Percentiles rank a stretch among this genome's conserved stretches.
Conservation (phyloP, 2,113 vertebrate genomes). For the Peromyscus californicus region DNA sequence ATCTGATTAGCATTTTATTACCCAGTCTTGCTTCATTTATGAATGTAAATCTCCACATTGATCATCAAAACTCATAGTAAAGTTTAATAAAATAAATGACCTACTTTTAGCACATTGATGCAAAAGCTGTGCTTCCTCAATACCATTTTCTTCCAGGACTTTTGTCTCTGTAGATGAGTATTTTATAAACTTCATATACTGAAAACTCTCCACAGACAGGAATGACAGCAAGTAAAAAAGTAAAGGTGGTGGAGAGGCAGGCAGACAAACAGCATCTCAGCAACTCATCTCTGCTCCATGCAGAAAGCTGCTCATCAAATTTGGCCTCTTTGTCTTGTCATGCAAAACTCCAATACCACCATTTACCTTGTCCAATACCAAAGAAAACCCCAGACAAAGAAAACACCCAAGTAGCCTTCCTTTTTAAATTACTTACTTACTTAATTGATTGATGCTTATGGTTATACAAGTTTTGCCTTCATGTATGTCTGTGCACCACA, state of each 20-base stretch:
- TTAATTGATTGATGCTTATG: not conserved
- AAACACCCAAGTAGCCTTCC: conserved; percentile 48
- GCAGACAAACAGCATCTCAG: conserved; percentile 78
- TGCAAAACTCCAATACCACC: conserved; percentile 59
- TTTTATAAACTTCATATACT: conserved; percentile 77
- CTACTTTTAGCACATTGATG: conserved; percentile 42
- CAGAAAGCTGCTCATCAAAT: conserved; percentile 76
- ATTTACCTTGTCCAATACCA: conserved; percentile 46
- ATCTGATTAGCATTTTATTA: conserved; percentile 41
- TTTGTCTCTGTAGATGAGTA: conserved; percentile 68
- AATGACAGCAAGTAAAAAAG: conserved; percentile 68
- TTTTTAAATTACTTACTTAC: not conserved
- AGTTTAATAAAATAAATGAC: conserved; percentile 55
- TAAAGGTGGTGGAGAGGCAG: conserved; percentile 74
- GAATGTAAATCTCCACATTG: conserved; percentile 9
- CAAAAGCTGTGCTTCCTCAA: conserved; percentile 21
- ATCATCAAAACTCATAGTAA: conserved; percentile 52
- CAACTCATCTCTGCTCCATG: conserved; percentile 47
- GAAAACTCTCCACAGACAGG: conserved; percentile 61
- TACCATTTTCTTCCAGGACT: not conserved
- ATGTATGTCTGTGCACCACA: not conserved
- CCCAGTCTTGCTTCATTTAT: conserved; percentile 41
- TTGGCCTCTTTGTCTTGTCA: conserved; percentile 77
- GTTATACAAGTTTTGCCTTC: not conserved
- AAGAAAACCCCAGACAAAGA: conserved; percentile 67